Percentiles rank a stretch among this genome's conserved stretches.
Conservation (phyloP, 2,888 invertebrate genomes). For the Volucella inanis region DNA sequence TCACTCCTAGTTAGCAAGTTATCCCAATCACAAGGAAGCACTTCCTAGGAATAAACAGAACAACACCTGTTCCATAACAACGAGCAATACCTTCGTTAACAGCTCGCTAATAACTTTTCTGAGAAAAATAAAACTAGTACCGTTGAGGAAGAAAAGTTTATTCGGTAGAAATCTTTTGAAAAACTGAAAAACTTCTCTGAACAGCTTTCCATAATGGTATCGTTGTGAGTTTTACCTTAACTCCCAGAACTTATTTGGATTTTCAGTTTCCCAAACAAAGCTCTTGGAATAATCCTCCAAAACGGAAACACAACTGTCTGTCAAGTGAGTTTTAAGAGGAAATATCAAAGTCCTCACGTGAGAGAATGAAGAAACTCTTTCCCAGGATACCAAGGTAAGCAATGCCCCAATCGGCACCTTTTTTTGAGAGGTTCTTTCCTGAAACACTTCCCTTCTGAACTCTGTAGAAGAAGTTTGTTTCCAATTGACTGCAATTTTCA, state of each 20-base stretch:
- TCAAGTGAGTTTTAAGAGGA: conserved; percentile 21
- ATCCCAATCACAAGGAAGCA: not conserved
- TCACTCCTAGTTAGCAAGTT: conserved; percentile 8
- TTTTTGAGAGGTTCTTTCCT: conserved; percentile 36
- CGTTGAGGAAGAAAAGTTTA: conserved; percentile 12
- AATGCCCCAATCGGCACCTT: conserved; percentile 24
- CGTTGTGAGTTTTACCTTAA: conserved; percentile 42
- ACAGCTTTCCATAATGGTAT: conserved; percentile 68
- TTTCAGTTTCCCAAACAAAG: conserved; percentile 60
- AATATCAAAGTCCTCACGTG: conserved; percentile 25
- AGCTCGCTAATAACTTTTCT: conserved; percentile 33
- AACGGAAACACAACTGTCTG: conserved; percentile 55
- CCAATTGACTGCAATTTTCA: conserved; percentile 30
- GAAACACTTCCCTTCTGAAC: not conserved
- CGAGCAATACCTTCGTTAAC: conserved; percentile 21
- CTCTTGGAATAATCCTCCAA: conserved; percentile 50
- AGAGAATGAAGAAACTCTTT: conserved; percentile 8
- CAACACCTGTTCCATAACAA: conserved; percentile 50
- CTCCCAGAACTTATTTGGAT: conserved; percentile 62
- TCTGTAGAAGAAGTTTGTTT: conserved; percentile 12
- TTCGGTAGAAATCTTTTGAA: not conserved
- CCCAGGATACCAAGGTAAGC: conserved; percentile 4
- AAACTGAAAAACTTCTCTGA: conserved; percentile 46
- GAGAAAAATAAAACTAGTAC: conserved; percentile 14
- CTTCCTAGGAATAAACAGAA: not conserved